Evolutionary conservation across 2,888 invertebrate genomes (phyloP).

Genomic region (Plemyria rubiginata): DNA sequence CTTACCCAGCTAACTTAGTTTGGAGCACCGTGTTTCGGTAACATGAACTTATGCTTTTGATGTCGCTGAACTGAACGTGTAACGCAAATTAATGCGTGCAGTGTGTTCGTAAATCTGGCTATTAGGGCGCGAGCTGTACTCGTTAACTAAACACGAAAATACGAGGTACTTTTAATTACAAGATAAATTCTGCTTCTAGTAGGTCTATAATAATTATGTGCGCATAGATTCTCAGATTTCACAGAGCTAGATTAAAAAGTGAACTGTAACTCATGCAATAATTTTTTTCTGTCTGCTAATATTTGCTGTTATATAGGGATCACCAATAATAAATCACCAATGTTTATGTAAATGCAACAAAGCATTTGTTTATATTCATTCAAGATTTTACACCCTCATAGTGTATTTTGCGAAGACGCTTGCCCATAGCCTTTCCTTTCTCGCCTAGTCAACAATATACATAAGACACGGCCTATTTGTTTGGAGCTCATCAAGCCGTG

Average conservation of each 20-base stretch:
- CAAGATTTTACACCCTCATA: no score
- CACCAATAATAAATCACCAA: no score
- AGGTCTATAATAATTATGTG: not conserved
- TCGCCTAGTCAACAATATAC: no score
- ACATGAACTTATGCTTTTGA: constrained; percentile 34
- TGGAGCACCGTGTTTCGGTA: constrained; percentile 26
- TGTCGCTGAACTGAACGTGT: constrained; percentile 37
- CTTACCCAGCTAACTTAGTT: constrained; percentile 31
- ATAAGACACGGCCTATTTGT: no score
- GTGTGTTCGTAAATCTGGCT: constrained; percentile 44
- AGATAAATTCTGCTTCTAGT: constrained; percentile 47
- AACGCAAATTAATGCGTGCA: constrained; percentile 43
- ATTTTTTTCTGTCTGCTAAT: not conserved
- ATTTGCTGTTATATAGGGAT: no score
- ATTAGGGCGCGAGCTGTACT: constrained; percentile 44
- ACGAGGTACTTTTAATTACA: constrained; percentile 51
- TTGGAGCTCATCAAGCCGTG: no score
- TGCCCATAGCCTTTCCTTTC: no score
- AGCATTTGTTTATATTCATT: no score
- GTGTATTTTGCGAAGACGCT: no score
- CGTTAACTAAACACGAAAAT: constrained; percentile 52
- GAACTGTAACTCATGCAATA: not conserved
- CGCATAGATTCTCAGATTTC: not conserved
- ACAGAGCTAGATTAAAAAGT: not conserved
- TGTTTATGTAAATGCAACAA: no score